phyloP scores from a whole-genome alignment of 92 coral and sea anemone species.

The Zoanthus sociatus region DNA sequence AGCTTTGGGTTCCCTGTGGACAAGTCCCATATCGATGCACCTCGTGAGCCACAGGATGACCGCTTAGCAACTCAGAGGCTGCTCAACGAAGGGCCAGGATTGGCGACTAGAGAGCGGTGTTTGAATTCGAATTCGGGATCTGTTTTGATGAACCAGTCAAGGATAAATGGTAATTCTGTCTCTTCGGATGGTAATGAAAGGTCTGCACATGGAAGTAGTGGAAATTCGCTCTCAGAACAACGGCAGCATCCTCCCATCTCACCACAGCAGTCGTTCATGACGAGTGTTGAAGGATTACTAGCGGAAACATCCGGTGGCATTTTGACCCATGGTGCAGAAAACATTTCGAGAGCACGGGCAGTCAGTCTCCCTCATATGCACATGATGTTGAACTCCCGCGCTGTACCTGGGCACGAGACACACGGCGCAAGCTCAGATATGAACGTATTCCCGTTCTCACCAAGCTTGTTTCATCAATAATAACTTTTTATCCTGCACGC shows the following conservation, averaged over 20 bases:
- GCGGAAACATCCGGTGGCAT: not conserved
- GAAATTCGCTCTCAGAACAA: not conserved
- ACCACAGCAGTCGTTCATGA: slow-evolving; percentile 1
- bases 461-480: slow-evolving; percentile 18
- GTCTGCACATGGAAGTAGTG: not conserved
- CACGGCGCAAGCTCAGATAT: slow-evolving; percentile 41
- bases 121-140: not conserved
- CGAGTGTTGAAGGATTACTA: slow-evolving; percentile 20
- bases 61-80: not conserved
- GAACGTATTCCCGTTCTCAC: slow-evolving; percentile 61
- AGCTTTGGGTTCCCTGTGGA: not conserved
- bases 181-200: not conserved
- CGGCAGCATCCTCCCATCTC: not conserved
- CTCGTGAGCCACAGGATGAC: not conserved
- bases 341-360: slow-evolving; percentile 22
- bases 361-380: slow-evolving; percentile 69
- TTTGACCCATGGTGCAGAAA: not conserved
- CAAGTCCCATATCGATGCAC: not conserved
- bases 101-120: not conserved
- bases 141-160: not conserved
- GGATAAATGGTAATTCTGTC: not conserved
- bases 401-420: slow-evolving; percentile 19
- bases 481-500: not conserved
- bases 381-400: slow-evolving; percentile 56
- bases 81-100: not conserved